Evolutionary conservation across 2,797 vertebrate species (phyloP), one percentile per base, ranked within the genome.

Genomic region (Sus cebifrons): DNA sequence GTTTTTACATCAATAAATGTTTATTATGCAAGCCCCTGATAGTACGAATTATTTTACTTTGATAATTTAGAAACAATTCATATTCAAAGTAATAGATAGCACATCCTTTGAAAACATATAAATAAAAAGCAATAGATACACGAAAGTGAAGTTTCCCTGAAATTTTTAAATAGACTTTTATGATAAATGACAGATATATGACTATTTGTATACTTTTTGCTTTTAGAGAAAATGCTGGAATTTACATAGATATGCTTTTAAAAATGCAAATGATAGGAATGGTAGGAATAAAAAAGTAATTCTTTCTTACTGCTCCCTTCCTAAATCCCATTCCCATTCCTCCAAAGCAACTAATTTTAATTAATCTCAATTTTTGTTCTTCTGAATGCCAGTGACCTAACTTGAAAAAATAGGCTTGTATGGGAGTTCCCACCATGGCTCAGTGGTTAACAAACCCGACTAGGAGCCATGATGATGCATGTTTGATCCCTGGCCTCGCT

Each of bases 91-190:
- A 96, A 89, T 40, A 83, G 1, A 84, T 5, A 84, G 36, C 11
- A n/a, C 40, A 84, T 64, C 67, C 49, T 92, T 84, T 75, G 71
- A 91, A 92, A 86, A 23, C 3, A 89, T 20, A 77, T 44, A 82
- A 56, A 27, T 16, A 32, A 94, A 95, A 89, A 96, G 10, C 21
- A 95, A 44, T 0, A 90, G 29, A 78, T 56, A 74, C 67, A 91
- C 95, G 29, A 83, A 92, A 75, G 10, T 25, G 18, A 0, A 83
- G 13, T 67, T 81, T 86, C 18, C 16, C 56, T 77, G 64, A 27
- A 86, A 74, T 32, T 68, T 84, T 93, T 62, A 97, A 91, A 75
- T 81, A 94, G 7, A 58, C 12, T 90, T 85, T 88, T 20, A 83
- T 86, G 14, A 91, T 71, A 75, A 75, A 70, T 27, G 23, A 40